These are phyloP conservation scores for Eupithecia exiguata DNA, from an alignment of 2,888 invertebrate genomes.

Conservation along the genomic window DNA sequence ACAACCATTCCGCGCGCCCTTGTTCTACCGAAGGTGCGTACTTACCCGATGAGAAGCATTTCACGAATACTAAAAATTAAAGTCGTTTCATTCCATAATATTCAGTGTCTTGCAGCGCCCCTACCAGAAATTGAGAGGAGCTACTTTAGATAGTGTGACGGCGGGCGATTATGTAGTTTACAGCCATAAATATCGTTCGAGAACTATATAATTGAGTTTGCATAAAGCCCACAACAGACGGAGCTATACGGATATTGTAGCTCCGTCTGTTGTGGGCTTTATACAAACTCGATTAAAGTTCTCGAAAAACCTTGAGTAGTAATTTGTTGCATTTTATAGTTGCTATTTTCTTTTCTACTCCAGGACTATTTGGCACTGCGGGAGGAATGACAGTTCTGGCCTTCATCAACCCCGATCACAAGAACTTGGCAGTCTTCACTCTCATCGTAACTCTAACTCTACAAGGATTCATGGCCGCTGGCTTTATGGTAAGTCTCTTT, in stretches of 20 bases:
- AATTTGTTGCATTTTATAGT: neutral
- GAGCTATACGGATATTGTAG: too few species aligned
- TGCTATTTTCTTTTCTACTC: too few species aligned
- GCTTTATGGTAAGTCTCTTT: conserved; percentile 83
- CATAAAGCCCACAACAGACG: too few species aligned
- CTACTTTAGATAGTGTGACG: neutral
- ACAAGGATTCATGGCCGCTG: conserved; percentile 87
- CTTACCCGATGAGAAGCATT: too few species aligned
- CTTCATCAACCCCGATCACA: conserved; percentile 69
- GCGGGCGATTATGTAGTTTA: neutral
- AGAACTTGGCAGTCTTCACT: conserved; percentile 80
- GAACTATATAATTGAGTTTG: too few species aligned
- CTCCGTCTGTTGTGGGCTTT: too few species aligned
- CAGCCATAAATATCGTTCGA: too few species aligned
- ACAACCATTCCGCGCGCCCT: too few species aligned
- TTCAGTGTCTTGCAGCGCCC: neutral
- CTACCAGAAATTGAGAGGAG: neutral
- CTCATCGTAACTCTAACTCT: conserved; percentile 85
- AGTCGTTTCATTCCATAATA: too few species aligned
- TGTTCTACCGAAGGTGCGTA: too few species aligned
- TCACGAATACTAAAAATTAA: too few species aligned
- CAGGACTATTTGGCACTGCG: conserved; percentile 86
- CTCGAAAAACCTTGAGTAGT: neutral
- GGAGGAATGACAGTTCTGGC: conserved; percentile 84
- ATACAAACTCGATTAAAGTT: neutral